Base-by-base conservation (phyloP, 2,797 vertebrate species). In the Miichthys miiuy region DNA sequence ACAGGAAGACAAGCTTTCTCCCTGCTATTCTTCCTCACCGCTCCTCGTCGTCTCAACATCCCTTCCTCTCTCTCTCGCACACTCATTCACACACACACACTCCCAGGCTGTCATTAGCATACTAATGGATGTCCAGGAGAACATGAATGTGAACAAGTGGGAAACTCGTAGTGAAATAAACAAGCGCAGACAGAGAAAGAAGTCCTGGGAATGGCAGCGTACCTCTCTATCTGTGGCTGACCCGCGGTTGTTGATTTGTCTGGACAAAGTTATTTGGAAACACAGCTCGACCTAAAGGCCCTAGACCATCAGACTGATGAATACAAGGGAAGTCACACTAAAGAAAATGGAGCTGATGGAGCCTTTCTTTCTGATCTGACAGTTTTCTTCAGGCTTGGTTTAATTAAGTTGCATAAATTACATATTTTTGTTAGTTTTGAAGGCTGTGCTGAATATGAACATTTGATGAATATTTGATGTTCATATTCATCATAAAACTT, bases 31-130 rank as follows among this genome's bases (percentile, higher is more conserved):
- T 83, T 71, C 69, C 79, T 84, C 75, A 0, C 64, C 2, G 51
- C 79, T 78, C 56, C 70, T 50, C 14, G 21, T 55, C 64, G 16
- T 51, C 62, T 51, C 52, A 16, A 57, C 30, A 5, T 71, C 81
- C 55, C 8, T 6, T 72, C 47, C 56, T 54, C 63, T 65, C 63
- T 65, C 55, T 25, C 68, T n/a, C 46, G 1, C 65, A 34, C 51
- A 3, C 60, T 56, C 73, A 30, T 66, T 70, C 80, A 69, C 77
- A 48, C 51, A 62, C 48, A 70, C 64, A 72, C 44, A 3, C 75
- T 72, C 79, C 68, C 83, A 42, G 64, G 67, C 78, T 17, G 17
- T 48, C 79, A 94, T 95, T 95, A 91, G 89, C 91, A 95, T 95
- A 81, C 92, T 82, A 95, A 96, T 93, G 85, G 83, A 13, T 14